phyloP scores from a whole-genome alignment of 2,888 invertebrate species.

The Cyrtodaria siliqua region DNA sequence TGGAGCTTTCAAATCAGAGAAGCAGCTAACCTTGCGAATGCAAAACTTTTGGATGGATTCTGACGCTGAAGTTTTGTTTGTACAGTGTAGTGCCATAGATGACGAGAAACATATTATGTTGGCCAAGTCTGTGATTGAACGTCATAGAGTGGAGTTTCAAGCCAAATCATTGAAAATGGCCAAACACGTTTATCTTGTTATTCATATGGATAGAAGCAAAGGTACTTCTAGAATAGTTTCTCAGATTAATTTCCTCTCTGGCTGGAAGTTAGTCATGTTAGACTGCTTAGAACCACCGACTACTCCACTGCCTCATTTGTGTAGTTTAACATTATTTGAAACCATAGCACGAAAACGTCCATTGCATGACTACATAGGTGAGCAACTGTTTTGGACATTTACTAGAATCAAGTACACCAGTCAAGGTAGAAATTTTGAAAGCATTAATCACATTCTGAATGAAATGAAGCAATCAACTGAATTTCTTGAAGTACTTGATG shows the following conservation, averaged over 20 bases:
- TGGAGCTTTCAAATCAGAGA: constrained; percentile 71
- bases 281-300: constrained; percentile 58
- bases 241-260: constrained; percentile 66
- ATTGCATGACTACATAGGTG: constrained; percentile 34
- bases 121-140: constrained; percentile 60
- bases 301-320: constrained; percentile 33
- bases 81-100: constrained; percentile 62
- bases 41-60: constrained; percentile 58
- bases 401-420: constrained; percentile 59
- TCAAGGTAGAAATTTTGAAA: constrained; percentile 45
- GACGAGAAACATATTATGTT: constrained; percentile 66
- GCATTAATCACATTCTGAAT: constrained; percentile 40
- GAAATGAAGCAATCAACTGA: constrained; percentile 18
- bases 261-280: constrained; percentile 63
- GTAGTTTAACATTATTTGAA: constrained; percentile 24
- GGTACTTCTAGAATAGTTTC: constrained; percentile 14
- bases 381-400: constrained; percentile 68
- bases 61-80: constrained; percentile 37
- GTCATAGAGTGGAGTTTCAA: constrained; percentile 22
- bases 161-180: background rate
- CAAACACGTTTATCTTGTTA: constrained; percentile 51
- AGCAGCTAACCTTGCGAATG: constrained; percentile 53
- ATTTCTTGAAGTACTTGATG: constrained; percentile 21
- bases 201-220: constrained; percentile 40
- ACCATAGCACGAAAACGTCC: constrained; percentile 42